Base-by-base conservation (phyloP, 2,797 vertebrate genomes). In the Rhabdophis nuchalis region DNA sequence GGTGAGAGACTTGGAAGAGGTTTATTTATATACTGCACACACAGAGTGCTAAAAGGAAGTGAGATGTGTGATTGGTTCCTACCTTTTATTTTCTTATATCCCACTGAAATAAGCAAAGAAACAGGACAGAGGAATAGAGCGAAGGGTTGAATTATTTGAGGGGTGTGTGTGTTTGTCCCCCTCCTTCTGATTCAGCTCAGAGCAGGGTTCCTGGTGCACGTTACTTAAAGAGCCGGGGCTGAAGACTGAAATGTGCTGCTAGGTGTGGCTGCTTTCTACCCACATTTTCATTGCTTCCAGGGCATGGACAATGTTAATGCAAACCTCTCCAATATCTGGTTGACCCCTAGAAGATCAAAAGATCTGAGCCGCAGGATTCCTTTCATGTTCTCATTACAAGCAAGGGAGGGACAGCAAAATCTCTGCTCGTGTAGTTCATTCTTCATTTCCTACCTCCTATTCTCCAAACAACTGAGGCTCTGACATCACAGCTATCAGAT, bases 1-100 rank as follows among this genome's bases (percentile, higher is more conserved):
- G 94, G 94, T 94, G 89, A 82, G 85, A 95, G 93, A 89, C 93
- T 92, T 94, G 94, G 94, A 90, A 95, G 94, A 89, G 86, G 89
- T 94, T 95, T 94, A 95, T n/a, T 92, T 94, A 91, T 87, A 58
- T 77, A 64, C 92, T 13, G 0, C 46, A n/a, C 41, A 86, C 36
- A 82, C 12, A 32, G 64, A 89, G 52, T 32, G 41, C 8, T 60
- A 20, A 23, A 13, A 57, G 25, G 2, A 41, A 29, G 41, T 41
- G 23, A 32, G 58, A 87, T 56, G 54, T 46, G 18, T 89, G 64
- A 86, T 27, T 89, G 89, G 27, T 29, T 64, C 58, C 77, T 56
- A 23, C 58, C 27, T 92, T 64, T 89, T 18, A 68, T 41, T 85
- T 25, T 57, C 12, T 52, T 36, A 25, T 88, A 16, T n/a, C 72